Percentiles rank a stretch among this genome's conserved stretches.
Conservation (phyloP, 2,797 vertebrate species). For the Notamacropus eugenii region DNA sequence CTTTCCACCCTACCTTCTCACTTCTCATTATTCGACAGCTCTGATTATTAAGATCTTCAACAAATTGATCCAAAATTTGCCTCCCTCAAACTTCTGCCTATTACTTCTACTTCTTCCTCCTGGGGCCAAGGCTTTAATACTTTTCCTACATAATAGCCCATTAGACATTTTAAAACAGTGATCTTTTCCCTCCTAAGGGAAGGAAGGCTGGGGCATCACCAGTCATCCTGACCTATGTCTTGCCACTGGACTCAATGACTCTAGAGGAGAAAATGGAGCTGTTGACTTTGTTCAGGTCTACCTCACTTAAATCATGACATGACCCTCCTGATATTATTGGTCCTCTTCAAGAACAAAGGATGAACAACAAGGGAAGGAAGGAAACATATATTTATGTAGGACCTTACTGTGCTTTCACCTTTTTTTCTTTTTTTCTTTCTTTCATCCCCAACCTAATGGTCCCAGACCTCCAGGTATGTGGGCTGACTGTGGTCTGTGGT, state of each 20-base stretch:
- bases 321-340: neutral
- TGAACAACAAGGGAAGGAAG: neutral
- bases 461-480: neutral
- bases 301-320: neutral
- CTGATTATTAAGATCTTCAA: neutral
- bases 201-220: neutral
- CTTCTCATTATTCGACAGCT: neutral
- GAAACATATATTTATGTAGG: neutral
- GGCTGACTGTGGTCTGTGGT: neutral
- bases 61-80: neutral
- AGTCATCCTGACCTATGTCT: neutral
- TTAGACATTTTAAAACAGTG: neutral
- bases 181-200: neutral
- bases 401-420: neutral
- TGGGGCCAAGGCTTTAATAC: neutral
- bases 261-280: neutral
- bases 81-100: neutral
- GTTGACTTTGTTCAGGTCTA: neutral
- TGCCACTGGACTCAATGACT: neutral
- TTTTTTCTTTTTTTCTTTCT: neutral
- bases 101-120: neutral
- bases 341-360: neutral
- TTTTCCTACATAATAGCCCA: neutral
- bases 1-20: neutral
- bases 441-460: neutral